These are phyloP conservation scores for Philaenus spumarius DNA, from an alignment of 1,140 invertebrate species.

Conservation along the genomic window DNA sequence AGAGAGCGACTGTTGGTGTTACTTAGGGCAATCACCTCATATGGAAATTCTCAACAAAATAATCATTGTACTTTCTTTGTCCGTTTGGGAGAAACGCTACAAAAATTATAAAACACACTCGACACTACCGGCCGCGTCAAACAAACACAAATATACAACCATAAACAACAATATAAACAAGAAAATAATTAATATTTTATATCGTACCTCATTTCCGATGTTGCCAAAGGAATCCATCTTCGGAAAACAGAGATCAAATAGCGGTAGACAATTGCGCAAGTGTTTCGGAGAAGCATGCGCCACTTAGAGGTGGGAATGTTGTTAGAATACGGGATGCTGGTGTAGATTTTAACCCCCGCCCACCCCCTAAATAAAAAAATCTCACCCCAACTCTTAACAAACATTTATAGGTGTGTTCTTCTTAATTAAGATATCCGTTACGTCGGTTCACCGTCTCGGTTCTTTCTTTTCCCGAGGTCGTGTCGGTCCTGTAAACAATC, in stretches of 20 bases:
- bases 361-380: slow-evolving; percentile 16
- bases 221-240: slow-evolving; percentile 27
- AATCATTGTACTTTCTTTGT: background rate
- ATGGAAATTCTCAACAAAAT: too few relatives aligned
- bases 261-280: slow-evolving; percentile 27
- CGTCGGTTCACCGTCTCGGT: too few relatives aligned
- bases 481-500: too few relatives aligned
- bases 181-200: slow-evolving; percentile 22
- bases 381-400: slow-evolving; percentile 7
- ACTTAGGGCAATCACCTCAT: background rate
- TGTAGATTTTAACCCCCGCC: slow-evolving; percentile 22
- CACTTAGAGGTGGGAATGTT: slow-evolving; percentile 27
- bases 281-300: slow-evolving; percentile 27
- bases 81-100: background rate
- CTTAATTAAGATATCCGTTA: background rate
- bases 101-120: background rate
- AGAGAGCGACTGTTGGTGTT: background rate
- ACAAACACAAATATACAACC: slow-evolving; percentile 1
- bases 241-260: slow-evolving; percentile 26
- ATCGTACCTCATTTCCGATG: slow-evolving; percentile 22
- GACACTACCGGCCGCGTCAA: background rate
- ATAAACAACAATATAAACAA: background rate
- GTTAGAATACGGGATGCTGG: slow-evolving; percentile 20
- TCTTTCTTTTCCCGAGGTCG: too few relatives aligned
- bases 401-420: slow-evolving; percentile 6